Conservation (phyloP, 2,797 vertebrate genomes). For the Streptopelia turtur region DNA sequence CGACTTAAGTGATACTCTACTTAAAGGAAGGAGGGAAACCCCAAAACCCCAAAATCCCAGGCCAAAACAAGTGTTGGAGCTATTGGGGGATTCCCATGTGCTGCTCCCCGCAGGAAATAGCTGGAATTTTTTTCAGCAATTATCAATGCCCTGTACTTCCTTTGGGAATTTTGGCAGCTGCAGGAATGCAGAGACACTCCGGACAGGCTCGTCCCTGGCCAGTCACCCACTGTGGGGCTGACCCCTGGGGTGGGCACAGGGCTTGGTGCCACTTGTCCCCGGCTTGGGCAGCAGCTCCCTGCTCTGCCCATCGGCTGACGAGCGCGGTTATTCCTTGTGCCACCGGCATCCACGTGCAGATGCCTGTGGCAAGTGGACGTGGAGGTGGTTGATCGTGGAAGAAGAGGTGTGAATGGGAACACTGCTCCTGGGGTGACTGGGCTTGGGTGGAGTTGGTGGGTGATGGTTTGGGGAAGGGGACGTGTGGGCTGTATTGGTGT, state of each 20-base stretch:
- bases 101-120: conserved; percentile 69
- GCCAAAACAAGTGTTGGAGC: not conserved
- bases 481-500: not conserved
- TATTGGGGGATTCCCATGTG: conserved; percentile 46
- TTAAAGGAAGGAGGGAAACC: not conserved
- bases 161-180: conserved; percentile 25
- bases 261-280: not conserved
- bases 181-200: not conserved
- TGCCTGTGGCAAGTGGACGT: not conserved
- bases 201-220: not conserved
- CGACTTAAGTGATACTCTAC: not conserved
- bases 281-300: not conserved
- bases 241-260: not conserved
- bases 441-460: not conserved
- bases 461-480: not conserved
- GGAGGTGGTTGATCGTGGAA: not conserved
- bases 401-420: not conserved
- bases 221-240: not conserved
- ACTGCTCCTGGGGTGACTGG: not conserved
- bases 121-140: conserved; percentile 42
- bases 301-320: accelerated
- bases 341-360: not conserved
- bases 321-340: not conserved
- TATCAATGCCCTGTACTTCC: conserved; percentile 51
- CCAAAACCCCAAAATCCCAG: not conserved